phyloP scores from a whole-genome alignment of 1,140 invertebrate genomes.

The Stegodyphus dumicola region DNA sequence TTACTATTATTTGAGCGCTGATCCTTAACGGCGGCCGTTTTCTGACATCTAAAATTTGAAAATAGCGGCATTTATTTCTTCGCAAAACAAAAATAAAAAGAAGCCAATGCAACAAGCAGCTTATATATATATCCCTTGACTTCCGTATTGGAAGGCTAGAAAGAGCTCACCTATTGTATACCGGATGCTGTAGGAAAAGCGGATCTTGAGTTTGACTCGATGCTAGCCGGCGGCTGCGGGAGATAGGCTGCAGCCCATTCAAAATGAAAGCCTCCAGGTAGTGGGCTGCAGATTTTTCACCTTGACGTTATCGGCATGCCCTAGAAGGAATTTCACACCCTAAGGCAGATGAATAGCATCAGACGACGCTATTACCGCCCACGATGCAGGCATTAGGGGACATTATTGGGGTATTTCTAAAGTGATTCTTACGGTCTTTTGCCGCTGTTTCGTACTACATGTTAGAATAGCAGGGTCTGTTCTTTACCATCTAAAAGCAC shows the following conservation, averaged over 20 bases:
- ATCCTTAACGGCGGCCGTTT: neutral
- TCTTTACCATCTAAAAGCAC: too few relatives aligned
- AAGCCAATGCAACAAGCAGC: conserved; percentile 15
- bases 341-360: conserved; percentile 28
- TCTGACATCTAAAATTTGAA: neutral
- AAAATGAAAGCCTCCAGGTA: conserved; percentile 15
- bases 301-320: conserved; percentile 47
- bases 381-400: conserved; percentile 29
- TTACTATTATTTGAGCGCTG: neutral
- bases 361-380: conserved; percentile 4
- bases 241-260: conserved; percentile 14
- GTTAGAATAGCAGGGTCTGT: too few relatives aligned
- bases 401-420: conserved; percentile 1
- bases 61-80: neutral
- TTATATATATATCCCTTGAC: neutral
- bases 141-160: conserved; percentile 2
- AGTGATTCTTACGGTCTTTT: conserved; percentile 7
- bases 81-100: neutral
- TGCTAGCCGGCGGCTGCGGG: neutral
- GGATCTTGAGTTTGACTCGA: conserved; percentile 26
- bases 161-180: conserved; percentile 11
- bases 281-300: conserved; percentile 40
- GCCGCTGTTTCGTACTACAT: neutral
- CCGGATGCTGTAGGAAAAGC: conserved; percentile 29
- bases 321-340: conserved; percentile 18